phyloP scores from a whole-genome alignment of 2,113 vertebrate species.

The western clawed frog (Xenopus tropicalis) region UCB_Xtro_10.0 CM004443.2:14676001-14676500 shows the following conservation, averaged over 20 bases:
- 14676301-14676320: conserved; percentile 60
- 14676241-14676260: conserved; percentile 45
- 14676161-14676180: conserved; percentile 5
- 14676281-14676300: conserved; percentile 47
- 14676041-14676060: too few relatives aligned
- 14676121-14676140: conserved; percentile 13
- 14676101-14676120: neutral
- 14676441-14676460: conserved; percentile 67
- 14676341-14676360: conserved; percentile 51
- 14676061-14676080: neutral
- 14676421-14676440: conserved; percentile 23
- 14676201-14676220: conserved; percentile 25
- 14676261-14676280: conserved; percentile 58
- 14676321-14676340: conserved; percentile 63
- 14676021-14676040: too few relatives aligned
- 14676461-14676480: conserved; percentile 60
- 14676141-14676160: conserved; percentile 11
- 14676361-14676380: conserved; percentile 10
- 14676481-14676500: conserved; percentile 62
- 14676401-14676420: conserved; percentile 15
- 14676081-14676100: neutral
- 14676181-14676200: conserved; percentile 23
- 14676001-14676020: too few relatives aligned
- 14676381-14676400: neutral
- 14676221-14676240: conserved; percentile 1